A percentile compares a stretch with the other conserved stretches of the same genome.
Evolutionary conservation across 1,140 invertebrate species (phyloP).

Genomic region (Drosophila lini): DNA sequence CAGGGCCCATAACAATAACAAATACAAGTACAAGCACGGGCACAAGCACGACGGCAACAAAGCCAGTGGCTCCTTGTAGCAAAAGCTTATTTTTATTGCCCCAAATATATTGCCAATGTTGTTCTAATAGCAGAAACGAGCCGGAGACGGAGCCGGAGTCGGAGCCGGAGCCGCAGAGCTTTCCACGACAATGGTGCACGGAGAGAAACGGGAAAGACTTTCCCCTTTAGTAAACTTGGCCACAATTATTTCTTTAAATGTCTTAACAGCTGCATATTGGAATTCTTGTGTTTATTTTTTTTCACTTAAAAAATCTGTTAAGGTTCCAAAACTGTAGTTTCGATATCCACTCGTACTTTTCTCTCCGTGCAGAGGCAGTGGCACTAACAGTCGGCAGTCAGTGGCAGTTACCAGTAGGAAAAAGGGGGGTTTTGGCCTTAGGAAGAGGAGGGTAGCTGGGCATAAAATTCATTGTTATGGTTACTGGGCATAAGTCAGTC

Average conservation of each 20-base stretch:
- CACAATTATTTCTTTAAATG: too few relatives aligned
- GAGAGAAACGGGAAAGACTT: slow-evolving; percentile 1
- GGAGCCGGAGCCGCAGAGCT: slow-evolving; percentile 47
- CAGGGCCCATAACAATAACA: slow-evolving; percentile 71
- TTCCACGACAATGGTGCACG: slow-evolving; percentile 24
- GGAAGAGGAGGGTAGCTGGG: slow-evolving; percentile 25
- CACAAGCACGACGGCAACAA: slow-evolving; percentile 14
- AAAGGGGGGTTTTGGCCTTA: not conserved
- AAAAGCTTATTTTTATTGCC: slow-evolving; percentile 82
- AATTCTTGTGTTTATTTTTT: too few relatives aligned
- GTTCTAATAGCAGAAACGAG: slow-evolving; percentile 82
- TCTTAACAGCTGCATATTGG: too few relatives aligned
- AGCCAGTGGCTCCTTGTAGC: slow-evolving; percentile 53
- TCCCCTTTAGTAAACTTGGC: too few relatives aligned
- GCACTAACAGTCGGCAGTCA: slow-evolving; percentile 45
- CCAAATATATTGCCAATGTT: slow-evolving; percentile 80
- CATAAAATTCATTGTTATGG: slow-evolving; percentile 83
- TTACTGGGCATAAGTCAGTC: slow-evolving; percentile 79
- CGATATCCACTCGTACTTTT: not conserved
- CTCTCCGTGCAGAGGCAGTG: slow-evolving; percentile 21
- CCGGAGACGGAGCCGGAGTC: slow-evolving; percentile 54
- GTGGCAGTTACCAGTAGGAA: slow-evolving; percentile 44
- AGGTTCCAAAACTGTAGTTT: too few relatives aligned
- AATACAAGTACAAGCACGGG: slow-evolving; percentile 18
- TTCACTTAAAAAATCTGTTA: too few relatives aligned